Evolutionary conservation across 2,888 invertebrate species (phyloP).

Genomic region (Agriotes lineatus): DNA sequence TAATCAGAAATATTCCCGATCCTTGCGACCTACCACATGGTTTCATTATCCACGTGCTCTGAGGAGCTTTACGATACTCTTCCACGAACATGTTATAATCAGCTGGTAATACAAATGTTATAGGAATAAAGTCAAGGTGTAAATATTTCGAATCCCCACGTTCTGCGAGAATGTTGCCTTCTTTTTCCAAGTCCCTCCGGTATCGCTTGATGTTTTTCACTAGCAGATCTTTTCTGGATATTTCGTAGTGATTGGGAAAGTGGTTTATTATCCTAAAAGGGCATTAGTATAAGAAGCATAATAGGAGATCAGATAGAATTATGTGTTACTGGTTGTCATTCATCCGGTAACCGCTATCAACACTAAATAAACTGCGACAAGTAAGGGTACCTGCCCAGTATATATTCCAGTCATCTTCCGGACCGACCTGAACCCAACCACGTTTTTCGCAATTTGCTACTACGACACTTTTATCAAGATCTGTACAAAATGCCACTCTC

Average conservation of each 20-base stretch:
- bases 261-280: conserved; percentile 95
- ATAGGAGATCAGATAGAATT: no score
- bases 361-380: conserved; percentile 91
- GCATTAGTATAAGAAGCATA: no score
- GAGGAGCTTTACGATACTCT: conserved; percentile 93
- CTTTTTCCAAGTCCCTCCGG: conserved; percentile 91
- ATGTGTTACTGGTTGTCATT: conserved; percentile 86
- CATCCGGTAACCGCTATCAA: conserved; percentile 92
- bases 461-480: conserved; percentile 93
- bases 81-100: conserved; percentile 98
- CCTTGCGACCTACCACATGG: conserved; percentile 96
- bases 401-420: conserved; percentile 96
- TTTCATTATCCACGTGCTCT: conserved; percentile 98
- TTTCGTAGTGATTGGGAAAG: conserved; percentile 95
- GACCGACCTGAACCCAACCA: conserved; percentile 89
- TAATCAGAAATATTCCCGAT: conserved; percentile 95
- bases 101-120: conserved; percentile 93
- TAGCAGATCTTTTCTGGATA: conserved; percentile 94
- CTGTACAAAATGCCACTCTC: conserved; percentile 81
- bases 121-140: conserved; percentile 91
- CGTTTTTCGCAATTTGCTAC: conserved; percentile 92
- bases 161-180: conserved; percentile 88
- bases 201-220: conserved; percentile 97
- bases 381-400: conserved; percentile 95
- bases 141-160: conserved; percentile 84